Evolutionary conservation across 2,797 vertebrate species (phyloP), one percentile per base, ranked within the genome.

Genomic region (Tangara arthus): DNA sequence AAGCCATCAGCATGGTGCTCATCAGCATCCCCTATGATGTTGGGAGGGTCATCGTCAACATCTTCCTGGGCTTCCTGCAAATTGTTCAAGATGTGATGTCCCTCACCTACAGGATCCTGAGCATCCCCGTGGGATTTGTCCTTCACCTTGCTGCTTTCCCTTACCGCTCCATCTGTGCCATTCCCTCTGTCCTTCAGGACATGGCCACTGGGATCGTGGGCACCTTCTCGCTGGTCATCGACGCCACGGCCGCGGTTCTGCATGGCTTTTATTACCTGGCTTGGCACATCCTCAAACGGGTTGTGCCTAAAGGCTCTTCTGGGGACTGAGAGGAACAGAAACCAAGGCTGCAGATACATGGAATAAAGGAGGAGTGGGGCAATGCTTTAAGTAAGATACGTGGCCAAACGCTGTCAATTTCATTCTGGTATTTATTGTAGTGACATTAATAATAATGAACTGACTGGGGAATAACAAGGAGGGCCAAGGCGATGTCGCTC

Each of bases 81-180:
- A 97, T 98, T 32, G 88, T 98, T 8, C 94, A 80, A 56, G 98
- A 98, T 15, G 93, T 98, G 42, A 13, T 86, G 2, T 96, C 79
- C 81, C 69, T 96, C 8, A 53, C 95, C 2, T 98, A 97, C 80
- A 88, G 93, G 8, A 63, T 98, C 50, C 91, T 98, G 78, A 53
- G 98, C 70, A 89, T 98, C 68, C 98, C 98, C 0, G 3, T 97
- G 30, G 94, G 94, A 1, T 96, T 98, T 22, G 5, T 98, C 11
- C 88, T 98, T 78, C 97, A 98, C 34, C 97, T 98, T 1, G 97
- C 97, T 34, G 77, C 95, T 50, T 98, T 98, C 79, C 98, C 98
- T 4, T 95, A 98, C 78, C 82, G 97, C 20, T 96, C 96, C 23
- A 13, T 98, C 75, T 97, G 98, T 21, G 98, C 98, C 50, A 80